Conservation (phyloP, 1,140 invertebrate species). For the Drosophila sturtevanti region DNA sequence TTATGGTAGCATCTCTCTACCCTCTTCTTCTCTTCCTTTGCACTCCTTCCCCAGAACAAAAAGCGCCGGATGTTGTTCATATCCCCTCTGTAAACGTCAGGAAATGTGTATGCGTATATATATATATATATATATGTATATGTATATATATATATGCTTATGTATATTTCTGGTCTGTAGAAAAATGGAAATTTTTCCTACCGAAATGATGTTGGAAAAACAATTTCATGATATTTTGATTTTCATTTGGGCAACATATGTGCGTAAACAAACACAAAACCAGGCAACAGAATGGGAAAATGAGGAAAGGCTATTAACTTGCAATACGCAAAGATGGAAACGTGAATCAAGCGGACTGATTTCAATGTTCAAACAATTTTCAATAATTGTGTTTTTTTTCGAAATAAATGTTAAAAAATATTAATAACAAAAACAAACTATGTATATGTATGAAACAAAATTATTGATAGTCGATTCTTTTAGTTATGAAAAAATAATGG, state of each 20-base stretch:
- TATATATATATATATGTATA: neutral
- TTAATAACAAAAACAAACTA: no score
- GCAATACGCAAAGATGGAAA: neutral
- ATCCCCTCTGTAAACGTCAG: constrained; percentile 77
- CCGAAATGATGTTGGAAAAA: constrained; percentile 73
- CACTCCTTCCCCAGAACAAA: neutral
- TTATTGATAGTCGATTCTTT: no score
- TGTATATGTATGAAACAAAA: no score
- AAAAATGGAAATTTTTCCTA: constrained; percentile 59
- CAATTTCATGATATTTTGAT: constrained; percentile 80
- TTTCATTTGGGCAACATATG: constrained; percentile 60
- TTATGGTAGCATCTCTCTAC: constrained; percentile 45
- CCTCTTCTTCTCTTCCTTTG: neutral
- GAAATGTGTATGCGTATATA: constrained; percentile 52
- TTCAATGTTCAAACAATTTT: neutral
- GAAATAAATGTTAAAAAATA: no score
- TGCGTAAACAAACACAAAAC: constrained; percentile 44
- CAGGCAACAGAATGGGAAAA: neutral
- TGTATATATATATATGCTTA: neutral
- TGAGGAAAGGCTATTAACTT: neutral
- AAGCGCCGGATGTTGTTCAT: constrained; percentile 78
- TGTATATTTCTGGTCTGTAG: constrained; percentile 11
- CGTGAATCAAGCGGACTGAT: neutral
- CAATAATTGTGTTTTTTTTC: neutral
- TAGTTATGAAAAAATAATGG: no score